These are phyloP conservation scores for Oedothorax gibbosus DNA, from an alignment of 1,140 invertebrate species.

Conservation along the genomic window DNA sequence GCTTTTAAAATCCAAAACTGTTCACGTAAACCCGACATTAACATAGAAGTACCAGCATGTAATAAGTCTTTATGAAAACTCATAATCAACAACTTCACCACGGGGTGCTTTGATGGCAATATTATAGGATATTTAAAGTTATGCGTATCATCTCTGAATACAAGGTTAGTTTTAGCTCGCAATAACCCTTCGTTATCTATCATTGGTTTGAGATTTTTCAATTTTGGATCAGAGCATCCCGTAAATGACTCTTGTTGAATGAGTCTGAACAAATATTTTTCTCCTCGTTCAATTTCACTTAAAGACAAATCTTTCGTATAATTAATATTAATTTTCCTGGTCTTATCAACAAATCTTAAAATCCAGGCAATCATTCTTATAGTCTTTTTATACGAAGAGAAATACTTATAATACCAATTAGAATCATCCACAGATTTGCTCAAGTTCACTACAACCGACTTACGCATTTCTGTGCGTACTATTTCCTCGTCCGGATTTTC, in stretches of 20 bases:
- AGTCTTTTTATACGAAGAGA: slow-evolving; percentile 33
- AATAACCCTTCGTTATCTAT: not conserved
- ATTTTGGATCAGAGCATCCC: not conserved
- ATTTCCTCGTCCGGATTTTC: slow-evolving; percentile 10
- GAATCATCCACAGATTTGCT: slow-evolving; percentile 1
- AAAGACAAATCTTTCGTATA: not conserved
- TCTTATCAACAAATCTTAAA: slow-evolving; percentile 14
- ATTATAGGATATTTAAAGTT: not conserved
- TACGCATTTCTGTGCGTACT: slow-evolving; percentile 36
- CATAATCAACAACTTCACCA: not conserved
- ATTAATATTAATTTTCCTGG: not conserved
- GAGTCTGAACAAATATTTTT: not conserved
- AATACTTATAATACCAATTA: slow-evolving; percentile 28
- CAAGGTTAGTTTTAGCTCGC: not conserved
- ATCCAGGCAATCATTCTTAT: slow-evolving; percentile 26
- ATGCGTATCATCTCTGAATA: not conserved
- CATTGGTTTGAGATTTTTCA: not conserved
- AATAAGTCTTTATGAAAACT: not conserved
- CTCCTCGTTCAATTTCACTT: not conserved
- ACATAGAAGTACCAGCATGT: not conserved
- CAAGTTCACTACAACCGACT: not conserved
- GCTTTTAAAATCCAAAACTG: not conserved
- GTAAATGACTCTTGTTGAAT: not conserved
- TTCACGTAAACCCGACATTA: not conserved
- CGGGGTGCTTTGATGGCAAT: not conserved